These are phyloP conservation scores for Pseudolycoriella hygida DNA, from an alignment of 2,888 invertebrate genomes.

Conservation along the genomic window DNA sequence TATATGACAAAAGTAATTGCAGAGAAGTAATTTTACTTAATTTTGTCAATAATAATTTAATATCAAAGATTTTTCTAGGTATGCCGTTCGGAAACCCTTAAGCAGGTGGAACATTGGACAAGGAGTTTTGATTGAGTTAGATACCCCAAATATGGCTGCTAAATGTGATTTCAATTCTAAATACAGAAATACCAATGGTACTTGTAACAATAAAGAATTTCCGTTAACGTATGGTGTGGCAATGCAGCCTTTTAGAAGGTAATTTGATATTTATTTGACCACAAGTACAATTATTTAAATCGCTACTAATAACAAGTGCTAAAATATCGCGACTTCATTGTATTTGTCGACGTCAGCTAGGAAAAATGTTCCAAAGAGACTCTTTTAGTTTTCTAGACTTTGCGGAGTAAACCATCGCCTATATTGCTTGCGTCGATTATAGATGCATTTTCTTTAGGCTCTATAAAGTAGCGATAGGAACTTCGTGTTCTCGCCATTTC, in stretches of 20 bases:
- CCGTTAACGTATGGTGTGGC: constrained; percentile 51
- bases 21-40: constrained; percentile 30
- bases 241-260: constrained; percentile 52
- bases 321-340: no score
- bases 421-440: no score
- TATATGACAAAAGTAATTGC: constrained; percentile 44
- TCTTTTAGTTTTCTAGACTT: no score
- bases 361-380: no score
- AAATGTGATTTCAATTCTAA: constrained; percentile 30
- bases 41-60: constrained; percentile 8
- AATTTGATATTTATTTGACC: not conserved
- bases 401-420: no score
- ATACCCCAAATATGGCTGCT: constrained; percentile 12
- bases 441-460: no score
- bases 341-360: no score
- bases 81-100: constrained; percentile 1
- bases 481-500: no score
- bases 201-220: constrained; percentile 54
- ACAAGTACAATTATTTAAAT: no score
- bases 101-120: constrained; percentile 23
- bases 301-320: no score
- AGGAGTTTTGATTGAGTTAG: constrained; percentile 22
- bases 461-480: no score
- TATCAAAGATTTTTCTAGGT: no score
- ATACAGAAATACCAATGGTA: constrained; percentile 53